Conservation (phyloP, 1,140 invertebrate species). For the Akabosia matsudoensis region DNA sequence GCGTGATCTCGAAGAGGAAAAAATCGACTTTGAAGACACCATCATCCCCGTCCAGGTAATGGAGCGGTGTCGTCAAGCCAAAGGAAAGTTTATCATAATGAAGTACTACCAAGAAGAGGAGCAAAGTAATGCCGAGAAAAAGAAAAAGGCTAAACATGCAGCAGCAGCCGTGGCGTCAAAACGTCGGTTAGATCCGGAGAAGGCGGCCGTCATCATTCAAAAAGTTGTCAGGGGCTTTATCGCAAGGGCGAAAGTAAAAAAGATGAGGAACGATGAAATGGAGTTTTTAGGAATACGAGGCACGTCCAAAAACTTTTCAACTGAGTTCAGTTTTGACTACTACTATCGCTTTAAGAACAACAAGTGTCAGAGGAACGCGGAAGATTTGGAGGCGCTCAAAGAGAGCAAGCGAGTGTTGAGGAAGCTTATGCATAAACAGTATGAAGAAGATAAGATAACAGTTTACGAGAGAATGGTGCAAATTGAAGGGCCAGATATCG, state of each 20-base stretch:
- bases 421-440: conserved; percentile 59
- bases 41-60: background rate
- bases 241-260: conserved; percentile 26
- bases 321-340: background rate
- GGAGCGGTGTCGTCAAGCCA: conserved; percentile 70
- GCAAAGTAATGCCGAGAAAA: conserved; percentile 24
- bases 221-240: conserved; percentile 41
- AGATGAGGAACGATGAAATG: conserved; percentile 34
- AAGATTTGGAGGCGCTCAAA: conserved; percentile 55
- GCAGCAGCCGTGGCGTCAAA: conserved; percentile 50
- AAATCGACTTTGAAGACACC: background rate
- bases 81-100: conserved; percentile 56
- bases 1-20: background rate
- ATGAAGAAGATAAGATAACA: conserved; percentile 64
- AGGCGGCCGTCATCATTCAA: conserved; percentile 69
- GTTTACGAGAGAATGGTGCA: conserved; percentile 52
- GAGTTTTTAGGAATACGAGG: conserved; percentile 25
- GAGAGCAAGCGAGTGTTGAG: conserved; percentile 62
- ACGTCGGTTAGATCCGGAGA: conserved; percentile 20
- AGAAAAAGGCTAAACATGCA: conserved; percentile 32
- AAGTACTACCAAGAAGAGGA: conserved; percentile 17
- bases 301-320: background rate
- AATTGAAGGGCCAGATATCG: conserved; percentile 66
- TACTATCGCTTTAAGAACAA: background rate
- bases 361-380: conserved; percentile 31